Evolutionary conservation across 2,113 vertebrate genomes (phyloP), one percentile per base, ranked within the genome.

Genomic region (Anguilla rostrata): DNA sequence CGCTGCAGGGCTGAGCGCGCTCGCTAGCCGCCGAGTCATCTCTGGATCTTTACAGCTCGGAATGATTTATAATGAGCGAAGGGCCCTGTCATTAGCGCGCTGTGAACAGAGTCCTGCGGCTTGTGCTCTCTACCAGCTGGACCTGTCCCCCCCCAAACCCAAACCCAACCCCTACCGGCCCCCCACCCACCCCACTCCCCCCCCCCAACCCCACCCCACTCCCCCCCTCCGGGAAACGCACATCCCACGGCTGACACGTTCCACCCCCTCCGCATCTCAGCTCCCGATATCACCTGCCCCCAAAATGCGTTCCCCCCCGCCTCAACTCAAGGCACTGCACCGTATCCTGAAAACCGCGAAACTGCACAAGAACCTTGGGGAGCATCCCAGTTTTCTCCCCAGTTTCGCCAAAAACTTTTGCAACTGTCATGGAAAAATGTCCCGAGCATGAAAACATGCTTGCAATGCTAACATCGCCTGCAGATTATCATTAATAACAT

Each of bases 21-120:
- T 46, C 43, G 5, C 26, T 4, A 71, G 63, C 20, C 3, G 39
- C 39, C 53, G 3, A 81, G 82, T 84, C 5, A 43, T 49, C 81
- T 78, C n/a, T 75, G 88, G 87, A 85, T 90, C 90, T 92, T 92
- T 88, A 87, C 92, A 89, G 92, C 89, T 91, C 93, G 89, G 39
- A 92, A 92, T 96, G 95, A 95, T 96, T 96, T 95, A 95, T 93
- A 90, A 83, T 66, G 91, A 91, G 91, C 88, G 91, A 93, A 91
- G 88, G 87, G 85, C 88, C 94, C 94, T 93, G 88, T 95, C 92
- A 95, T 96, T 95, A 94, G 88, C 79, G 2, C 79, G 88, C 90
- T 85, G 85, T 86, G 84, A 87, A 85, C 83, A 82, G 78, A 91
- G 90, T 91, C 86, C 92, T 92, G 89, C 87, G 88, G 83, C 87